Evolutionary conservation across 2,797 vertebrate species (phyloP).

Genomic region (Cottoperca gobio): DNA sequence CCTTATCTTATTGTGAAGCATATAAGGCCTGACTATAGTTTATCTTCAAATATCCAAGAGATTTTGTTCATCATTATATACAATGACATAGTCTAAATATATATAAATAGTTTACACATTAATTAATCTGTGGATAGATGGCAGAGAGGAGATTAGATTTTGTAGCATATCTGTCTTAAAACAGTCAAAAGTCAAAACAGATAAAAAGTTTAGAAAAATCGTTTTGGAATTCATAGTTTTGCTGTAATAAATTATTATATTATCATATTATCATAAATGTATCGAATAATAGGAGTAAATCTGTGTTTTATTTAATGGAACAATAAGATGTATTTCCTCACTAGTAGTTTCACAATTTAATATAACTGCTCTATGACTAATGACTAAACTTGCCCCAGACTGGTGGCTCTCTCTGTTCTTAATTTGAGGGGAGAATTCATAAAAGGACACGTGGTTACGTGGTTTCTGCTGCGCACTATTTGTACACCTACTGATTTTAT

Average conservation of each 20-base stretch:
- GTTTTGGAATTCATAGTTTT: slow-evolving; percentile 4
- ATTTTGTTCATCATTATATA: background rate
- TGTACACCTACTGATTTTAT: too few relatives aligned
- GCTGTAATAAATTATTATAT: background rate
- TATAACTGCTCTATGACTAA: too few relatives aligned
- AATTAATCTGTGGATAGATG: background rate
- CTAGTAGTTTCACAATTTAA: background rate
- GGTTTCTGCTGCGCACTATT: too few relatives aligned
- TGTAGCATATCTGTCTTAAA: background rate
- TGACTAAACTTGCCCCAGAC: too few relatives aligned
- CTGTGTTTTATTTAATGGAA: background rate
- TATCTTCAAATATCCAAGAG: background rate
- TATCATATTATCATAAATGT: background rate
- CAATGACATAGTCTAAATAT: background rate
- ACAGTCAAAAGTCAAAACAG: background rate
- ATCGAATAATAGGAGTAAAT: background rate
- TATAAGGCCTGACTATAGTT: background rate
- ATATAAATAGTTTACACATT: background rate
- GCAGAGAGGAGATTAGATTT: background rate
- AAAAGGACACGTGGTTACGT: too few relatives aligned
- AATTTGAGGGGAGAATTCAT: too few relatives aligned
- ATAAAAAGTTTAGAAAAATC: background rate
- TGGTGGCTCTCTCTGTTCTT: too few relatives aligned
- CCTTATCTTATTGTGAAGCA: background rate
- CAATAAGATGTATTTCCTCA: background rate